Base-by-base conservation (phyloP, 2,113 vertebrate genomes). In the Candoia aspera region DNA sequence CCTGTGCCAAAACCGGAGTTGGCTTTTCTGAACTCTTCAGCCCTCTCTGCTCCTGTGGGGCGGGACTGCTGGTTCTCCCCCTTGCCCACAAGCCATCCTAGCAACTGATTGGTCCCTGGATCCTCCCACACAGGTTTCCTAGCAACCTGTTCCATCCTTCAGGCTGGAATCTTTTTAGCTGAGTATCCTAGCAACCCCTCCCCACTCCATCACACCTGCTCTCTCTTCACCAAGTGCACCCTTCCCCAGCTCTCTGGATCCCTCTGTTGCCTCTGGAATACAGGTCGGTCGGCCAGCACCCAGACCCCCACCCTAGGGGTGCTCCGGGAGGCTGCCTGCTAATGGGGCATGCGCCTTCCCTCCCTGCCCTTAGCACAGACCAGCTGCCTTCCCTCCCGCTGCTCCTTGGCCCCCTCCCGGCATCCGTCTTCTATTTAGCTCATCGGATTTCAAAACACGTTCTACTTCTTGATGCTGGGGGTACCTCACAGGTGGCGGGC, bases 91-190 rank as follows among this genome's bases (percentile, higher is more conserved):
- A 54, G 12, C 42, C 68, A 3, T 83, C 73, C 73, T 84, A 54
- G 55, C 73, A 84, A 59, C 64, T 5, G 17, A 49, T 73, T 79
- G 37, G 24, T 79, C 42, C 53, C 59, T 19, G 26, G 37, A 53
- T 19, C 84, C 88, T 49, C 92, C 88, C 84, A 73, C 88, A 49
- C 29, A 87, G 62, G 92, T 90, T 58, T 92, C 92, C 88, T 92
- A 92, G 92, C 92, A 92, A 90, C 88, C 33, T 58, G 49, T 42
- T 73, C 84, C 60, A n/a, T 87, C 84, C 54, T 73, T 59, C 83
- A 58, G 88, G 92, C 62, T 73, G 64, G 84, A 79, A 53, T 86
- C 92, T 83, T 90, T 68, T 54, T 79, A 55, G 87, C 64, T 1
- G 6, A 17, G n/a, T 79, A n/a, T 37, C 68, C 15, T 79, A 79